These are phyloP conservation scores for Drosophila ohnishii DNA, from an alignment of 1,140 invertebrate species.

Conservation along the genomic window DNA sequence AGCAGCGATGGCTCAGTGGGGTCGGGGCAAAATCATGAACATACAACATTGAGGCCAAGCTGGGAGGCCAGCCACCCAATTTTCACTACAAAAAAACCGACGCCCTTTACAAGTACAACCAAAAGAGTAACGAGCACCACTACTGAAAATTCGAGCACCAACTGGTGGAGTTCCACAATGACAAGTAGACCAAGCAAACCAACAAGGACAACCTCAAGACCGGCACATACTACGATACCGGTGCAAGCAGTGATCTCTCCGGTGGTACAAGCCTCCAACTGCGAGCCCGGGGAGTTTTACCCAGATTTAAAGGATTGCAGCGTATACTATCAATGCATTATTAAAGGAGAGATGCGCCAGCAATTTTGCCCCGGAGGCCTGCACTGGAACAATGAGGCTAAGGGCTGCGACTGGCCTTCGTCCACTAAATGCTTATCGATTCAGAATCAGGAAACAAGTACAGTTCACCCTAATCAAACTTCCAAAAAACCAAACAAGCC, in stretches of 20 bases:
- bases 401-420: constrained; percentile 90
- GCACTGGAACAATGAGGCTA: constrained; percentile 88
- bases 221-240: constrained; percentile 80
- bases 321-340: constrained; percentile 89
- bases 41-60: constrained; percentile 84
- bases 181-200: constrained; percentile 70
- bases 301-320: constrained; percentile 88
- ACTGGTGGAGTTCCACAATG: constrained; percentile 78
- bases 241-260: constrained; percentile 83
- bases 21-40: constrained; percentile 50
- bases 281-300: constrained; percentile 87
- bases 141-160: constrained; percentile 46
- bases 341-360: constrained; percentile 86
- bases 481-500: constrained; percentile 39
- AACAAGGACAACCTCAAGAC: constrained; percentile 55
- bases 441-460: constrained; percentile 36
- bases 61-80: constrained; percentile 83
- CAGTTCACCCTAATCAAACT: constrained; percentile 13
- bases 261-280: constrained; percentile 83
- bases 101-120: constrained; percentile 47
- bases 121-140: constrained; percentile 32
- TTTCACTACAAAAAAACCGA: constrained; percentile 32
- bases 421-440: constrained; percentile 86
- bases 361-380: constrained; percentile 89
- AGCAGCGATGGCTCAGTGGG: constrained; percentile 75